Conservation (phyloP, 2,888 invertebrate species). For the Eledona agricola region DNA sequence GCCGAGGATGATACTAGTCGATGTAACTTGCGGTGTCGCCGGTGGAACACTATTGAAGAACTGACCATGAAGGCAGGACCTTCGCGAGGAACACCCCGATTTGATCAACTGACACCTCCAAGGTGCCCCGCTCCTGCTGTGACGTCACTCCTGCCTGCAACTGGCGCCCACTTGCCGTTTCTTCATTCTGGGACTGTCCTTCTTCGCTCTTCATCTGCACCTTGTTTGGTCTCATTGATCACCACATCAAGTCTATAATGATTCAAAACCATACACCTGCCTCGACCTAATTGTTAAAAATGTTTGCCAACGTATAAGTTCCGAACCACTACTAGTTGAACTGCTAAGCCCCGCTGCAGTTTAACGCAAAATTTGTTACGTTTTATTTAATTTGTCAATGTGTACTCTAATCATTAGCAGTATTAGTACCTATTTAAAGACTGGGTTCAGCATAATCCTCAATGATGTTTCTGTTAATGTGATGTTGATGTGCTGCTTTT, state of each 20-base stretch:
- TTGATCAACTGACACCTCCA: conserved; percentile 27
- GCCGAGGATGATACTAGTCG: conserved; percentile 17
- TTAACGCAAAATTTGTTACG: no score
- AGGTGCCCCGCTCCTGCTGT: conserved; percentile 28
- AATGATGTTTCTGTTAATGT: no score
- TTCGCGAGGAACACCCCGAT: conserved; percentile 42
- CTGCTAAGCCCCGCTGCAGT: no score
- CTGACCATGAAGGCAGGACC: conserved; percentile 45
- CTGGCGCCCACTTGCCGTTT: conserved; percentile 28
- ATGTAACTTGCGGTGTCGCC: conserved; percentile 39
- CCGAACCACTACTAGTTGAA: no score
- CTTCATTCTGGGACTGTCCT: conserved; percentile 25
- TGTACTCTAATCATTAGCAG: no score
- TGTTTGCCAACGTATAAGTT: no score
- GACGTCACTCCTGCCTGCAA: conserved; percentile 34
- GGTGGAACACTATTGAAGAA: conserved; percentile 44
- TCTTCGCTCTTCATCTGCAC: conserved; percentile 1
- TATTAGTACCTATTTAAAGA: no score
- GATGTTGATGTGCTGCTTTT: no score
- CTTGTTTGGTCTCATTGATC: background rate
- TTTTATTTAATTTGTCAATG: no score
- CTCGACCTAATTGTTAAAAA: no score
- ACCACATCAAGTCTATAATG: background rate
- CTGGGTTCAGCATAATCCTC: no score
- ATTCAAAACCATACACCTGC: no score